A percentile compares a stretch with the other conserved stretches of the same genome.
These are phyloP conservation scores for Hyphantria cunea DNA, from an alignment of 1,140 invertebrate genomes.

Conservation along the genomic window DNA sequence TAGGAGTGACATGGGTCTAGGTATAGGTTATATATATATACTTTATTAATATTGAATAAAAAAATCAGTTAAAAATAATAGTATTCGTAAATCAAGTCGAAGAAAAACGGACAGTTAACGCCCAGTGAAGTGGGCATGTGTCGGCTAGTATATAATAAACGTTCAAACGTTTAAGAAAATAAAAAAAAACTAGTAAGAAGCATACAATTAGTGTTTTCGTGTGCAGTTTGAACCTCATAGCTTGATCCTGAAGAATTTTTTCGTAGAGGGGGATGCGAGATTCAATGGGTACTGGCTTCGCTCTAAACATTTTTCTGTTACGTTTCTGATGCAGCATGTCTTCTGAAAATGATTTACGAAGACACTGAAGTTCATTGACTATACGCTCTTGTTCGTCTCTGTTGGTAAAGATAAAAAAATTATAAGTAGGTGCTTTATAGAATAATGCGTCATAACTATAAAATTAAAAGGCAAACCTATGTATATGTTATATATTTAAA, in stretches of 20 bases:
- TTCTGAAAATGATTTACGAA: conserved; percentile 67
- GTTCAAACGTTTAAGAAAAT: conserved; percentile 1
- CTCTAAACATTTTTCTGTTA: conserved; percentile 79
- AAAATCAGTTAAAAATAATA: too few species aligned
- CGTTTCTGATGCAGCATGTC: conserved; percentile 77
- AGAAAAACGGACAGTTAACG: too few species aligned
- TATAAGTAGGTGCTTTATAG: too few species aligned
- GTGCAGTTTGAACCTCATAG: conserved; percentile 82
- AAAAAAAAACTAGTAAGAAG: conserved; percentile 37
- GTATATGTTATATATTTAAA: too few species aligned
- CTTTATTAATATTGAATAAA: too few species aligned
- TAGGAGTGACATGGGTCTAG: too few species aligned
- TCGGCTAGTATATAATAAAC: too few species aligned
- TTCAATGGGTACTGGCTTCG: conserved; percentile 86
- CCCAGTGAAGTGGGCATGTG: too few species aligned
- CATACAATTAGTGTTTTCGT: conserved; percentile 31
- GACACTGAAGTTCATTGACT: conserved; percentile 73
- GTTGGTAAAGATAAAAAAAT: background rate
- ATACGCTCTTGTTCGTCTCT: conserved; percentile 86
- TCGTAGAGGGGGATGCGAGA: conserved; percentile 87
- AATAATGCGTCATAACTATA: too few species aligned
- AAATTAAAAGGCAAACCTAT: too few species aligned
- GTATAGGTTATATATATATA: too few species aligned
- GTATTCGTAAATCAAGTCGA: too few species aligned
- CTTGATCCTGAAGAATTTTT: conserved; percentile 86